A percentile compares a stretch with the other conserved stretches of the same genome.
phyloP scores from a whole-genome alignment of 2,797 vertebrate genomes.

The Spondyliosoma cantharus region DNA sequence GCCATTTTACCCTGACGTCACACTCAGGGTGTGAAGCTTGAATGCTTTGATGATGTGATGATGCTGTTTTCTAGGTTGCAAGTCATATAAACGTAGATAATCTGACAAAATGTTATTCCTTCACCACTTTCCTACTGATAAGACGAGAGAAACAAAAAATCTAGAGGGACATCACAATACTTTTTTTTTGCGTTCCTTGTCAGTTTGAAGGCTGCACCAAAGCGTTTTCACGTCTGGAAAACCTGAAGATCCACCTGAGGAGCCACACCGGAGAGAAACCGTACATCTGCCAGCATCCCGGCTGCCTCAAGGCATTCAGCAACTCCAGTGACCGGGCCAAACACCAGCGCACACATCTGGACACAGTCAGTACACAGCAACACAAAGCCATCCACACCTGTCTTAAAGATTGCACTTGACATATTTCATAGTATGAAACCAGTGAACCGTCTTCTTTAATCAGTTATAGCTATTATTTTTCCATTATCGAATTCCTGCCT shows the following conservation, averaged over 20 bases:
- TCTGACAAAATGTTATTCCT: too few relatives aligned
- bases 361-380: slow-evolving; percentile 77
- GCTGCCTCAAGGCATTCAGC: slow-evolving; percentile 85
- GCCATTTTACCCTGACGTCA: too few relatives aligned
- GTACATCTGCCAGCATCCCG: slow-evolving; percentile 81
- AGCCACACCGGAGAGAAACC: slow-evolving; percentile 84
- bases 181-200: neutral
- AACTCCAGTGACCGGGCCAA: slow-evolving; percentile 85
- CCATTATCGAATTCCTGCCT: too few relatives aligned
- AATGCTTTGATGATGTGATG: too few relatives aligned
- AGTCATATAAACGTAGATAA: too few relatives aligned
- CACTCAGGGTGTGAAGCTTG: too few relatives aligned
- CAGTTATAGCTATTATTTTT: too few relatives aligned
- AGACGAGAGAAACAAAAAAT: too few relatives aligned
- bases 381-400: neutral
- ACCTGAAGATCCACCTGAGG: slow-evolving; percentile 84
- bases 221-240: slow-evolving; percentile 84
- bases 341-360: slow-evolving; percentile 84
- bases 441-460: too few relatives aligned
- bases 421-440: too few relatives aligned
- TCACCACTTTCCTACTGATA: too few relatives aligned
- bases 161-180: neutral
- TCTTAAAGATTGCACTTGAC: neutral
- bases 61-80: too few relatives aligned
- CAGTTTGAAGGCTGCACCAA: slow-evolving; percentile 84